Base-by-base conservation (phyloP, 2,888 invertebrate genomes). In the Crossocerus cetratus region DNA sequence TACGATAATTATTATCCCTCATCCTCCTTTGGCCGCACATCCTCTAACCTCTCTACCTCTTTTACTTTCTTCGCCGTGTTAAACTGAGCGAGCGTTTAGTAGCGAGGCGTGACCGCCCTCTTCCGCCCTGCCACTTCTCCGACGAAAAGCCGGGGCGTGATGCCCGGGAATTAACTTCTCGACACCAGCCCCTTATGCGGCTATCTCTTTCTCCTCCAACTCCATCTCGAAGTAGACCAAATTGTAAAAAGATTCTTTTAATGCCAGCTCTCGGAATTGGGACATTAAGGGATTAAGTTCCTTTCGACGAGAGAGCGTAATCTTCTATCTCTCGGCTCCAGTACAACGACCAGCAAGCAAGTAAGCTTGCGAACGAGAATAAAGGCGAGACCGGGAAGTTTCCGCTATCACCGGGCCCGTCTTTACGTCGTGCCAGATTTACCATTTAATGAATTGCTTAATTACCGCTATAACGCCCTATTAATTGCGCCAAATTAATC, bases 1-100 rank as follows among this genome's bases (percentile, higher is more conserved):
- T 74, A 69, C 69, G 69, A 71, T 78, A 78, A 81, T 81, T 81
- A 80, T 78, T 72, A 62, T 62, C 18, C 67, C 2, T 42, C 14
- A 55, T 23, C 18, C 16, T 13, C 43, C 58, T 57, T 21, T n/a
- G n/a, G n/a, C 18, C 21, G 43, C 23, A 11, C 5, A 32, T 32
- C 32, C 32, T 32, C 11, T 32, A 32, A 2, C 32, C 3, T 11
- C 32, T 8, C 1, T 11, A 32, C 8, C 8, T 32, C 16, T 56
- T 64, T 18, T n/a, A 4, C 22, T 32, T 61, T 3, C 53, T 13
- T 45, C n/a, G n/a, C n/a, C 13, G n/a, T 42, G 8, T 45, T 18
- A 57, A 63, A 42, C 63, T 11, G 55, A 20, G 16, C 63, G 32
- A 32, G n/a, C 3, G 61, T 18, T 61, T 61, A 61, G 23, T 22